Evolutionary conservation across 2,113 vertebrate species (phyloP), one percentile per base, ranked within the genome.

Genomic region (Gobiocypris rarus): DNA sequence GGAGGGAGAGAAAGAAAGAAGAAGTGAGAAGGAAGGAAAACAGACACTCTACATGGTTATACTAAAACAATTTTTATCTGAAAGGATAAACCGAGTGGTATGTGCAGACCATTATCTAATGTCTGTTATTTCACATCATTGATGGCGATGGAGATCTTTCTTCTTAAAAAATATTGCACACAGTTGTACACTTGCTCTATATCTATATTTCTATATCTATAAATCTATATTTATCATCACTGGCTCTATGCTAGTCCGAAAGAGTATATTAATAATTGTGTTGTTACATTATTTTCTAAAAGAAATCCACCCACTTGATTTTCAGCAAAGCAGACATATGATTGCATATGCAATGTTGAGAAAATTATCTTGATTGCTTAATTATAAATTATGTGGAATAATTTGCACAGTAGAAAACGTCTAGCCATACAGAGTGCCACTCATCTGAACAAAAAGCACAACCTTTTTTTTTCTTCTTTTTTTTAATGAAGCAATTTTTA

Each of bases 301-400:
- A 80, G 9, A 31, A 65, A 48, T 34, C 59, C 43, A 50, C 77
- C 5, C 26, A 65, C 26, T 80, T 80, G 43, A 67, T 67, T 50
- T 80, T 65, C 28, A 50, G 56, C 4, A 28, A 13, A 65, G 26
- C 43, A 50, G 41, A 50, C 9, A 28, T 7, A 50, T 80, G 10
- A 50, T 52, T 67, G 43, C 45, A 22, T 80, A 61, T 48, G 67
- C 59, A 80, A 67, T 43, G 26, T 24, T 31, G 41, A 48, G 43
- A 50, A 80, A 67, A 80, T 80, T 1, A 67, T 80, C 61, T 67
- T 80, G 26, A 63, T 67, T 48, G 50, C 26, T 80, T 80, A 48
- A 65, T 50, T 80, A 43, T 80, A 65, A 67, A 50, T 50, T 24
- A 67, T 13, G 43, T 22, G 59, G 26, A 80, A 80, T 80, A 50